phyloP scores from a whole-genome alignment of 2,113 vertebrate genomes.

The Pelusios castaneus region DNA sequence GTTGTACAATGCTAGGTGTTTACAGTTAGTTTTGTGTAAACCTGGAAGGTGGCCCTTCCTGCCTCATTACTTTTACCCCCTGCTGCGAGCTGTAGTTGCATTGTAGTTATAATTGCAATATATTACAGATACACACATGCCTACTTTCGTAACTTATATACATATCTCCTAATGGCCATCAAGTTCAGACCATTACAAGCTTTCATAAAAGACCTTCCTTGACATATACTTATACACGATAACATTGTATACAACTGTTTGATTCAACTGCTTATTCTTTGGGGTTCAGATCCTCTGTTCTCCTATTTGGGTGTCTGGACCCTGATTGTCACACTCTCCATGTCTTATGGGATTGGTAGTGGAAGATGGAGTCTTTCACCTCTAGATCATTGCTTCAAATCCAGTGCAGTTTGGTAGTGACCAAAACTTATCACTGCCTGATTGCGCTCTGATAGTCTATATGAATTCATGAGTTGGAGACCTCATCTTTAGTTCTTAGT shows the following conservation, averaged over 20 bases:
- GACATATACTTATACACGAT: background rate
- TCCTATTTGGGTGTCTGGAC: too few species aligned
- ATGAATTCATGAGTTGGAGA: background rate
- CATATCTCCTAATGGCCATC: background rate
- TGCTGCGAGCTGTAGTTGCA: background rate
- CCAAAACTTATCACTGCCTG: background rate
- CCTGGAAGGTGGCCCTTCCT: background rate
- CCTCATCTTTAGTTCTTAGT: background rate
- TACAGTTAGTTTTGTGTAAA: background rate
- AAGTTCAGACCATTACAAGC: background rate
- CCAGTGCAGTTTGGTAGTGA: background rate
- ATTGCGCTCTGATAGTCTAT: slow-evolving; percentile 14
- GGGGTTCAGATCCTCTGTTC: background rate
- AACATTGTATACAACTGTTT: background rate
- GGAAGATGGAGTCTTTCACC: background rate
- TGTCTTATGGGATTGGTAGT: background rate
- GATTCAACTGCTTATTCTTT: background rate
- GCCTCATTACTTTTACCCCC: background rate
- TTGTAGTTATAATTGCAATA: background rate
- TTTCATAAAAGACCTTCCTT: background rate
- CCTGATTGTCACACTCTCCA: background rate
- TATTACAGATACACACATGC: background rate
- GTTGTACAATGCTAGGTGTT: background rate
- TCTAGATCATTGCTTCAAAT: background rate
- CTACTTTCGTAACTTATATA: background rate